Conservation (phyloP, 2,113 vertebrate species). For the Ceuthmochares aereus region DNA sequence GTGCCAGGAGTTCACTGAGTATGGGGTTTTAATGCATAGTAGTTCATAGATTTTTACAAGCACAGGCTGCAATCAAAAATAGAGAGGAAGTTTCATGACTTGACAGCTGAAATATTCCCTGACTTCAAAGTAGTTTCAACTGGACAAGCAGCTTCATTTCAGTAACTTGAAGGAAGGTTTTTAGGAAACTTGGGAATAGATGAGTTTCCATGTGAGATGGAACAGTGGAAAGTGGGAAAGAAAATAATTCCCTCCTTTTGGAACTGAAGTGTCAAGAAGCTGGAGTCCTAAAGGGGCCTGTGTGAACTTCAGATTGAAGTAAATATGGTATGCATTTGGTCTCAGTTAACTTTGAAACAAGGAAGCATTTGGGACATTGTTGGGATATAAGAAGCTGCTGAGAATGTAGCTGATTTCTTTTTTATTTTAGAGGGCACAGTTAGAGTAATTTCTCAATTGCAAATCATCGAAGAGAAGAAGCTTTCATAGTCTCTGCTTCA, state of each 20-base stretch:
- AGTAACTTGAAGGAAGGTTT: constrained; percentile 20
- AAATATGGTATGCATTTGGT: neutral
- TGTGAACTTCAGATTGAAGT: constrained; percentile 17
- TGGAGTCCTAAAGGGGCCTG: neutral
- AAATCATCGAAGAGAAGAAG: neutral
- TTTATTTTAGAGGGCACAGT: fast-evolving
- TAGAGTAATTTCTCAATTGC: neutral
- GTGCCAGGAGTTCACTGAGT: constrained; percentile 16
- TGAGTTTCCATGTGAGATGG: neutral
- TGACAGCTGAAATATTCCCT: constrained; percentile 63
- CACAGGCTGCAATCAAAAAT: constrained; percentile 14
- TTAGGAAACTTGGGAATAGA: constrained; percentile 23
- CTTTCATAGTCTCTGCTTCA: neutral
- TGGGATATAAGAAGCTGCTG: neutral
- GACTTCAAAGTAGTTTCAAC: constrained; percentile 55
- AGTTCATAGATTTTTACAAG: constrained; percentile 56
- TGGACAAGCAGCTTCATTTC: constrained; percentile 48
- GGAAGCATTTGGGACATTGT: neutral
- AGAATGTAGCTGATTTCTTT: neutral
- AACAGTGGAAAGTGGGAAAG: constrained; percentile 5
- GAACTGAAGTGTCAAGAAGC: neutral
- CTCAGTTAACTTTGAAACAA: neutral
- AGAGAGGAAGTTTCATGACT: constrained; percentile 42
- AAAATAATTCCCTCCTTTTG: constrained; percentile 3
- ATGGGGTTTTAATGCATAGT: neutral